These are phyloP conservation scores for Pelobates cultripes DNA, from an alignment of 2,797 vertebrate species.

Conservation along the genomic window DNA sequence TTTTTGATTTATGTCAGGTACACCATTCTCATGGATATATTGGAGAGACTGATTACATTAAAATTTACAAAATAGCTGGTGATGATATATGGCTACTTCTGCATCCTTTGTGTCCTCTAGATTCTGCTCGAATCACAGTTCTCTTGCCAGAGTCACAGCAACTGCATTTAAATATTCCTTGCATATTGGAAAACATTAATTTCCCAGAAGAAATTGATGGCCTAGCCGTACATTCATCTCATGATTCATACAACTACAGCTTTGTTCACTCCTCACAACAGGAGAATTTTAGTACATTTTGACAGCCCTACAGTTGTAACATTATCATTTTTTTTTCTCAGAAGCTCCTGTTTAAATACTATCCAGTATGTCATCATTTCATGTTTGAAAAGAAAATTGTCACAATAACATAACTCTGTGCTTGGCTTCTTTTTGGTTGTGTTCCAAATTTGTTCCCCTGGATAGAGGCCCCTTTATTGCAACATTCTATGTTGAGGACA, in stretches of 20 bases:
- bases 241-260: not conserved
- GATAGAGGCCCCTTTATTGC: conserved; percentile 54
- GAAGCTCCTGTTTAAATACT: not conserved
- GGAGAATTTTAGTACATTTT: no score
- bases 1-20: conserved; percentile 54
- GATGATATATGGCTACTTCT: not conserved
- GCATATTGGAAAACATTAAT: conserved; percentile 57
- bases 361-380: not conserved
- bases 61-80: conserved; percentile 40
- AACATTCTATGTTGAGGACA: conserved; percentile 58
- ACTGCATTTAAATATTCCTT: conserved; percentile 57
- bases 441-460: conserved; percentile 54
- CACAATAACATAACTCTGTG: conserved; percentile 28
- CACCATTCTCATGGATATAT: conserved; percentile 49
- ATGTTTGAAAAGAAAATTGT: not conserved
- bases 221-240: not conserved
- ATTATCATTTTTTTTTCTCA: not conserved
- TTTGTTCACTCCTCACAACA: no score
- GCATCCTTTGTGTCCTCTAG: conserved; percentile 7
- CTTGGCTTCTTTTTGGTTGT: conserved; percentile 51
- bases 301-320: no score
- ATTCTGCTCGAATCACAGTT: conserved; percentile 55
- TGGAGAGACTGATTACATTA: conserved; percentile 55
- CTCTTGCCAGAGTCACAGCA: conserved; percentile 37
- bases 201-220: conserved; percentile 49